Evolutionary conservation across 2,888 invertebrate genomes (phyloP).

Genomic region (Octonoba sinensis): DNA sequence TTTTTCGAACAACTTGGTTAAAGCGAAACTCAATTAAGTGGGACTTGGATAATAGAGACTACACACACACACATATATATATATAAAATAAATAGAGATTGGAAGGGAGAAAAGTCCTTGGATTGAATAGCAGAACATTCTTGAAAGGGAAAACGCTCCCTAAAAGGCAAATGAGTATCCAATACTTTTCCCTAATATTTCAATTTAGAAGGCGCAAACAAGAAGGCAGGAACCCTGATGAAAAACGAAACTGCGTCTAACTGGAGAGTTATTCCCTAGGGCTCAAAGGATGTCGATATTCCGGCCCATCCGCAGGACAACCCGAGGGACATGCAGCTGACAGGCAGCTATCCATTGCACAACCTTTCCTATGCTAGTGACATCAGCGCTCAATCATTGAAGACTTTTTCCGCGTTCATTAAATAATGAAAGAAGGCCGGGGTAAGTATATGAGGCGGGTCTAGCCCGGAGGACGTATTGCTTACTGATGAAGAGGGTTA

Average conservation of each 20-base stretch:
- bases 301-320: conserved; percentile 15
- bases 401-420: conserved; percentile 56
- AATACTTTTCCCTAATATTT: conserved; percentile 35
- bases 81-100: conserved; percentile 4
- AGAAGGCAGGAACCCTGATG: conserved; percentile 26
- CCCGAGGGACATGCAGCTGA: conserved; percentile 37
- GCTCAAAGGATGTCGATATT: conserved; percentile 46
- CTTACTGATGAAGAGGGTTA: conserved; percentile 31
- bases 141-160: neutral
- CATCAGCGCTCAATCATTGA: conserved; percentile 48
- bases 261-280: conserved; percentile 21
- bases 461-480: neutral
- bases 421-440: conserved; percentile 44
- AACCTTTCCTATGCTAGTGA: conserved; percentile 30
- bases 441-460: neutral
- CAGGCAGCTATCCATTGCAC: conserved; percentile 51
- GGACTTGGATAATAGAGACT: no score
- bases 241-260: conserved; percentile 33
- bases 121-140: conserved; percentile 4
- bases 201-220: conserved; percentile 60
- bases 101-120: conserved; percentile 4
- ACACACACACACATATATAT: no score
- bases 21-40: no score
- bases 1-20: no score
- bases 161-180: conserved; percentile 3